Conservation (phyloP, 64 coral and sea anemone species). For the Astreopora myriophthalma region DNA sequence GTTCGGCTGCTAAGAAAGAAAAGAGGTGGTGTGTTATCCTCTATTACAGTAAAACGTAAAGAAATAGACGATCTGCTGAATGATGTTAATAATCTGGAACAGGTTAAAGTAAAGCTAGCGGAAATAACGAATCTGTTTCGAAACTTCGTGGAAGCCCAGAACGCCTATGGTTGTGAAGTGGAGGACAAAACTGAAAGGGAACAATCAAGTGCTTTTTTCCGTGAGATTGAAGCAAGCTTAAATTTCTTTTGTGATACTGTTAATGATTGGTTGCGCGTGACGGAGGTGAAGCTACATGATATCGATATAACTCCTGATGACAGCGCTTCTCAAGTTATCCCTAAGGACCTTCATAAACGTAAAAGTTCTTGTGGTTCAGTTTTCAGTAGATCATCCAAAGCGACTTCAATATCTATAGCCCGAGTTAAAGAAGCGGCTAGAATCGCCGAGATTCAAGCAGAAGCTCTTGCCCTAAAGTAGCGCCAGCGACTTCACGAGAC, state of each 20-base stretch:
- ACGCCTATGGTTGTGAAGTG: too few species aligned
- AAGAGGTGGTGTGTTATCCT: not conserved
- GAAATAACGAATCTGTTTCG: not conserved
- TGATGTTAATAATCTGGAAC: not conserved
- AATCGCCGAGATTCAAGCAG: conserved; percentile 1
- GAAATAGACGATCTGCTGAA: not conserved
- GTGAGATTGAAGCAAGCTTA: not conserved
- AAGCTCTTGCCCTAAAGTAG: not conserved
- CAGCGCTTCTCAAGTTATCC: not conserved
- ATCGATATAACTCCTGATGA: not conserved
- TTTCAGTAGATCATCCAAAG: not conserved
- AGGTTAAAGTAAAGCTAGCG: not conserved
- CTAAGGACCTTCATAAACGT: too few species aligned
- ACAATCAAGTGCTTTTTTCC: not conserved
- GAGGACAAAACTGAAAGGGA: too few species aligned
- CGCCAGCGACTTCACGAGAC: not conserved
- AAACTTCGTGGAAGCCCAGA: not conserved
- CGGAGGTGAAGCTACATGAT: not conserved
- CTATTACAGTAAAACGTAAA: not conserved
- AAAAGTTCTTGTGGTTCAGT: not conserved
- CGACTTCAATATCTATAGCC: not conserved
- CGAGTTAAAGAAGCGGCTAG: not conserved
- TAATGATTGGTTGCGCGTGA: not conserved
- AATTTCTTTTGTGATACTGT: not conserved
- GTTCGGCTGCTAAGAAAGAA: not conserved